Evolutionary conservation across 2,797 vertebrate species (phyloP).

Genomic region (Luscinia luscinia): DNA sequence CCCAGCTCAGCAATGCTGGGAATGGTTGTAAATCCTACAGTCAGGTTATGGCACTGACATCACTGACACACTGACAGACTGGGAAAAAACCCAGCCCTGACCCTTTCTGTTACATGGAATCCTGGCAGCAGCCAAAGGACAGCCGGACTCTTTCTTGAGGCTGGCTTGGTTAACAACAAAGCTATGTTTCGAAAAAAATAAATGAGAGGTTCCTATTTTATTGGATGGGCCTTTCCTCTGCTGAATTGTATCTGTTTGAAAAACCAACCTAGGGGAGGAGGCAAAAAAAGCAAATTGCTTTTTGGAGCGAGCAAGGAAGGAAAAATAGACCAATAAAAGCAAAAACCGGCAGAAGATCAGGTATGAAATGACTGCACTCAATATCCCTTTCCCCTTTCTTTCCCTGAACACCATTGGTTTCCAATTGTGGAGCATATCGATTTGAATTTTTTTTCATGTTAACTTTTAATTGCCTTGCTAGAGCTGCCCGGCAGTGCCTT

Average conservation of each 20-base stretch:
- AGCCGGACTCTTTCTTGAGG: background rate
- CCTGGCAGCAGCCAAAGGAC: background rate
- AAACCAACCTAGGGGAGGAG: background rate
- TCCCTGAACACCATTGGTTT: constrained; percentile 1
- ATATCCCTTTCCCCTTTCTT: background rate
- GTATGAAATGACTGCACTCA: background rate
- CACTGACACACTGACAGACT: background rate
- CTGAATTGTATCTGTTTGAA: background rate
- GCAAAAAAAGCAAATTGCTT: constrained; percentile 6
- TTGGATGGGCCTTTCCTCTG: background rate
- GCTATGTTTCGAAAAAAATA: background rate
- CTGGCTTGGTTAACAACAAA: background rate
- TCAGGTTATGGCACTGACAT: background rate
- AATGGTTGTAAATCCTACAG: constrained; percentile 19
- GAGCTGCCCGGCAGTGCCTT: constrained; percentile 3
- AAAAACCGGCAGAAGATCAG: background rate
- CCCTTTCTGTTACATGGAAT: background rate
- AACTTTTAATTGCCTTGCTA: constrained; percentile 58
- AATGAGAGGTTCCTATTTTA: background rate
- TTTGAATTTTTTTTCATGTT: constrained; percentile 36
- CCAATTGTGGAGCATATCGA: background rate
- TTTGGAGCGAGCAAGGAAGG: background rate
- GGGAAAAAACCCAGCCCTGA: background rate
- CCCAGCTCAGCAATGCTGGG: constrained; percentile 31
- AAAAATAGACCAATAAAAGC: constrained; percentile 5